phyloP scores from a whole-genome alignment of 2,797 vertebrate genomes.

The Urophycis tenuis region DNA sequence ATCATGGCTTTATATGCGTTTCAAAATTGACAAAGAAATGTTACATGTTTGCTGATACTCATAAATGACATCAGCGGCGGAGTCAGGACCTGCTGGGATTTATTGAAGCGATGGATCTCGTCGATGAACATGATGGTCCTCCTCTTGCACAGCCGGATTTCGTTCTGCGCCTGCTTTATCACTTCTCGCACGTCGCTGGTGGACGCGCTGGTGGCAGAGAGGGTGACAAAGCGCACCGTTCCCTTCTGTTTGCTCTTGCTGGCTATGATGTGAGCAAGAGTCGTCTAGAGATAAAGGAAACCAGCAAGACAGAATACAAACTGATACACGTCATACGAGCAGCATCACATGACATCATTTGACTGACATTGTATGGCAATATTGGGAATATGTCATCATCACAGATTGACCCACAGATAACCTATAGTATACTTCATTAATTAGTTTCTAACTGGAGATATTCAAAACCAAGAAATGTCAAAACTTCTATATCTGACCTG shows the following conservation, averaged over 20 bases:
- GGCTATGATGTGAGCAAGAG: constrained; percentile 91
- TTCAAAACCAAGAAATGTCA: not conserved
- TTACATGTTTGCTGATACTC: not conserved
- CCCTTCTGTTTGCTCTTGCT: constrained; percentile 79
- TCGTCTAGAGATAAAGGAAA: constrained; percentile 75
- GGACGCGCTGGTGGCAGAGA: constrained; percentile 89
- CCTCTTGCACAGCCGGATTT: constrained; percentile 88
- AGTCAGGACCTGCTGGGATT: constrained; percentile 86
- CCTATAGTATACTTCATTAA: not conserved
- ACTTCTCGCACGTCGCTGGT: constrained; percentile 87
- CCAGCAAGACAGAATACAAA: not conserved
- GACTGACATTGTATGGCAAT: not conserved
- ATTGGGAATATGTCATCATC: not conserved
- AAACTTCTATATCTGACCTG: not conserved
- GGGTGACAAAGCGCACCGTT: constrained; percentile 77
- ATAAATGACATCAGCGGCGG: not conserved
- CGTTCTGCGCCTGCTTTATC: constrained; percentile 94
- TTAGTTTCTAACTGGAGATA: not conserved
- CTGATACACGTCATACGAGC: not conserved
- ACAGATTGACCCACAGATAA: not conserved
- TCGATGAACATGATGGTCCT: constrained; percentile 96
- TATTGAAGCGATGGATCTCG: constrained; percentile 98
- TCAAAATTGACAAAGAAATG: not conserved
- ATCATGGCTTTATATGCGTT: not conserved
- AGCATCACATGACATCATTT: not conserved